Conservation (phyloP, 2,797 vertebrate genomes). For the Neostethus bicornis region DNA sequence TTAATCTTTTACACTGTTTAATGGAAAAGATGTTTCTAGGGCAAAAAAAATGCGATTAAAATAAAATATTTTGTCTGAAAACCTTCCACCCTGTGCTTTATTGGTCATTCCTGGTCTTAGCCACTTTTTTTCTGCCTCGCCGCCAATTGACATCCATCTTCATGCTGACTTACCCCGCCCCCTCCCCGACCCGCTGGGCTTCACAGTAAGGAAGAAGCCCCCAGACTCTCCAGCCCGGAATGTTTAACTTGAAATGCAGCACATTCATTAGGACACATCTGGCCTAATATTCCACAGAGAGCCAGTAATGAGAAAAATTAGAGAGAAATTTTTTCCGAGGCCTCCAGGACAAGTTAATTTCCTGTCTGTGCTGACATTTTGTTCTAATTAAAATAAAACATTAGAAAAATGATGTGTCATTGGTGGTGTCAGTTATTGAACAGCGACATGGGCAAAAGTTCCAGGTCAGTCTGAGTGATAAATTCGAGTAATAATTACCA, state of each 20-base stretch:
- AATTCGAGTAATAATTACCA: conserved; percentile 7
- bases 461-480: conserved; percentile 6
- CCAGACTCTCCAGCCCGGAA: background rate
- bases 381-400: conserved; percentile 16
- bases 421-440: background rate
- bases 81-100: too few species aligned
- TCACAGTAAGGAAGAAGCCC: conserved; percentile 16
- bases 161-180: too few species aligned
- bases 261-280: conserved; percentile 7
- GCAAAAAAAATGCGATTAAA: too few species aligned
- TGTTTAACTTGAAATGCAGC: conserved; percentile 12
- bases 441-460: background rate
- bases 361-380: conserved; percentile 16
- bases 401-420: conserved; percentile 1
- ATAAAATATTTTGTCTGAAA: too few species aligned
- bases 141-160: too few species aligned
- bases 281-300: conserved; percentile 3
- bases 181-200: background rate
- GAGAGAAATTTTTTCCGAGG: background rate
- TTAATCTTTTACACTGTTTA: too few species aligned
- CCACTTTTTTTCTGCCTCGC: too few species aligned
- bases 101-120: too few species aligned
- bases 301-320: conserved; percentile 5
- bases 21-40: too few species aligned
- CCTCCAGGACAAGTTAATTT: conserved; percentile 3